Evolutionary conservation across 2,888 invertebrate genomes (phyloP), one percentile per base, ranked within the genome.

Genomic region (Silvanus unidentatus): DNA sequence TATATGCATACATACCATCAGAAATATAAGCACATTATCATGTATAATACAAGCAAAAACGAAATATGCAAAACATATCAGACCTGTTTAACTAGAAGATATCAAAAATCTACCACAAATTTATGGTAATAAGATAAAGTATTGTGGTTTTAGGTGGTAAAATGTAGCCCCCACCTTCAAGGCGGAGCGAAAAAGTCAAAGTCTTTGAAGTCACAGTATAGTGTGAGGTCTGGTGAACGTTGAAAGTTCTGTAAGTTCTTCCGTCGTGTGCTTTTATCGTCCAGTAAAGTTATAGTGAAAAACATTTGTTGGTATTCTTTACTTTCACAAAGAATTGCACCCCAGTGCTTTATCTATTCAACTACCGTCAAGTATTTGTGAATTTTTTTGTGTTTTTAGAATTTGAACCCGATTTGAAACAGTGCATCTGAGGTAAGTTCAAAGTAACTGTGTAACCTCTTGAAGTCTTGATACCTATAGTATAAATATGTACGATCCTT

Each of bases 101-200:
- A 59, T 64, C 60, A 54, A 49, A 55, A 62, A 63, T 65, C 62
- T 53, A 61, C 63, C 63, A 62, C 61, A 60, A 67, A 68, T 68
- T 67, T 68, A 69, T 69, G 67, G 61, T 65, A 66, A 66, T 66
- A 59, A 62, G 62, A 67, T 66, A 61, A 63, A 63, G 60, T 58
- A 62, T 64, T 62, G 64, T 52, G 59, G 62, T 65, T 62, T 55
- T 59, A 57, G 61, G 61, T 60, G 63, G 60, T 48, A 56, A 59
- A 53, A 48, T 54, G 46, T 44, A 48, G 50, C 58, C 63, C 60
- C 55, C 53, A 51, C 53, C 49, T 40, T 40, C 44, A 47, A 60
- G 63, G 65, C 61, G 60, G 59, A 59, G 62, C 58, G 45, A 53
- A 50, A 51, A 50, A 48, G 42, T 48, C 53, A 52, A 53, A 57